Evolutionary conservation across 2,888 invertebrate genomes (phyloP), one percentile per base, ranked within the genome.

Genomic region (Herminia tarsipennalis): DNA sequence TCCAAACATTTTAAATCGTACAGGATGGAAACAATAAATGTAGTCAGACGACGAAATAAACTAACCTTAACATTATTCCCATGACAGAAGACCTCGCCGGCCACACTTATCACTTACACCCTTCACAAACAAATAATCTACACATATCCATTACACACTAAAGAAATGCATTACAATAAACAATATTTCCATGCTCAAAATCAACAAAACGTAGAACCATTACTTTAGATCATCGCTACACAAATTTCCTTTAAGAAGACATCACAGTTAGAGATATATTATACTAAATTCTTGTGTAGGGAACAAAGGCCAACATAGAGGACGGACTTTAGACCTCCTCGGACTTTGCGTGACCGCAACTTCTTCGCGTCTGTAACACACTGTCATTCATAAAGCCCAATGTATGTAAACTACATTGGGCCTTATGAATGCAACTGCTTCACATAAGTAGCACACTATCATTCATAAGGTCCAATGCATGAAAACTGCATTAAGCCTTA

Each of bases 211-310:
- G 70, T 65, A 84, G 79, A 71, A 72, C 65, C 57, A 69, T 70
- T 61, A 68, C 78, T 76, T 78, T 76, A 75, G 66, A 81, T 25
- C 79, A 87, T 84, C 81, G 86, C 87, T 36, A 85, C 81, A 78
- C 78, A 57, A 76, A 68, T 73, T 83, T 89, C 83, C 83, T 89
- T 86, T 89, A 88, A 80, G 87, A 90, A 90, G 87, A 89, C 88
- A 91, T 91, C 90, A 91, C 90, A 91, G 90, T 83, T 88, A 82
- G 83, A 86, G 83, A 81, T 73, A 75, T 77, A 75, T 79, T 66
- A 66, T 69, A 67, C 72, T 75, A 75, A 75, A 70, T 66, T 51
- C 56, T 62, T 64, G 61, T 58, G 66, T 57, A 56, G 56, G n/a
- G n/a, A 30, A 29, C 22, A 22, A 38, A 21, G 27, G 32, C 32